Evolutionary conservation across 2,797 vertebrate genomes (phyloP), one percentile per base, ranked within the genome.

Genomic region (Coilia nasus): DNA sequence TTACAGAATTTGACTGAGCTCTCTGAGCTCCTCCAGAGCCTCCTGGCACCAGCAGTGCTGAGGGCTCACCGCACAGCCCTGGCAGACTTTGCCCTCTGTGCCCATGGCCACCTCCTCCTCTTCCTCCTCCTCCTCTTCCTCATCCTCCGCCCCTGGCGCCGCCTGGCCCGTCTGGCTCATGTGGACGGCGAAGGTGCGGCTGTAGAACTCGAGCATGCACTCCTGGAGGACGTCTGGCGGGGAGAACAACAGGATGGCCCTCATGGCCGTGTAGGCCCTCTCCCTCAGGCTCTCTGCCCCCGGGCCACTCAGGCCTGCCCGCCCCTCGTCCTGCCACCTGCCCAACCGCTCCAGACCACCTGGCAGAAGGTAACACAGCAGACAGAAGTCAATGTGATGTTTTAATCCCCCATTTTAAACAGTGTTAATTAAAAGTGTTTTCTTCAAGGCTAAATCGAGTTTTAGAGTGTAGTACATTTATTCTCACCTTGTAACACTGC

Each of bases 181-280:
- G 82, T 98, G 97, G 82, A 98, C 97, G 3, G 96, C 96, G 93
- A 99, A 96, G 0, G 97, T 97, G 85, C 97, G 94, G 88, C 96
- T 97, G 87, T 99, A 99, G 81, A 99, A 98, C 87, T 96, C 96
- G 89, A 97, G 95, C 87, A 98, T 95, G 81, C 96, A 94, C 21
- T 96, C 95, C 93, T 97, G 97, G 62, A 99, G 97, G 80, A 94
- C 88, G 0, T 95, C 93, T 0, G 96, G 93, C 0, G 97, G 97
- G 15, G 97, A 96, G 92, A 98, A 99, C 88, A 99, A 97, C 35
- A 99, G 95, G 59, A 98, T 96, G 17, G 97, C 97, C 62, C 96
- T 95, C 90, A 98, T 95, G 91, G 98, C 94, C 86, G 97, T 97
- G 90, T 97, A 96, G 23, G 98, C 97, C 50, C 96, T 96, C 14